These are phyloP conservation scores for Sceliomorpha sp. DNA, from an alignment of 2,888 invertebrate species.

Conservation along the genomic window DNA sequence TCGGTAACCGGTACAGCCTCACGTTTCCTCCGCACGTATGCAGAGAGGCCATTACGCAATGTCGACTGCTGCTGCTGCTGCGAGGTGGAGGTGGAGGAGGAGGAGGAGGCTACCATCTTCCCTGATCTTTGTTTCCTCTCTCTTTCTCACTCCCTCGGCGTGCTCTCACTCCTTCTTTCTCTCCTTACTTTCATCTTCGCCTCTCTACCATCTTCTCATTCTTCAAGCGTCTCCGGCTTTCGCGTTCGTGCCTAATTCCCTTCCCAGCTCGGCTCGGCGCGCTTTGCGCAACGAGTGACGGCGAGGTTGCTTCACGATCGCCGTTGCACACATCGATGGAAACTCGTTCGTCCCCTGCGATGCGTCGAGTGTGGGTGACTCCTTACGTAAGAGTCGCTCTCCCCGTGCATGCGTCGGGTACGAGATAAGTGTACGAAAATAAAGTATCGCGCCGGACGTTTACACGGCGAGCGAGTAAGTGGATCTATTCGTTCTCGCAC, in stretches of 20 bases:
- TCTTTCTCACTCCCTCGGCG: conserved; percentile 24
- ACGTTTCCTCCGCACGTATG: conserved; percentile 60
- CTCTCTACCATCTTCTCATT: conserved; percentile 44
- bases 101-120: conserved; percentile 37
- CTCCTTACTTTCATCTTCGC: conserved; percentile 47
- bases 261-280: conserved; percentile 38
- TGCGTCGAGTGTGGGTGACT: conserved; percentile 54
- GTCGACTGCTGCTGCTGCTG: no score
- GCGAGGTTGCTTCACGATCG: conserved; percentile 61
- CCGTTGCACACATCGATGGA: conserved; percentile 49
- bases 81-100: no score
- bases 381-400: conserved; percentile 39
- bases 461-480: background rate
- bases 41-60: conserved; percentile 64
- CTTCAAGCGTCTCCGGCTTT: conserved; percentile 37
- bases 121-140: conserved; percentile 49
- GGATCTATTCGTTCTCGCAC: no score
- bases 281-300: conserved; percentile 62
- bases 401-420: conserved; percentile 26
- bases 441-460: conserved; percentile 17
- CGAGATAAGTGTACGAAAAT: conserved; percentile 43
- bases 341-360: conserved; percentile 46
- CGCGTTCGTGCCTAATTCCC: conserved; percentile 48
- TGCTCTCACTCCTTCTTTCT: background rate
- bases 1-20: conserved; percentile 54